Base-by-base conservation (phyloP, 2,113 vertebrate genomes). In the Perca schrenkii region DNA sequence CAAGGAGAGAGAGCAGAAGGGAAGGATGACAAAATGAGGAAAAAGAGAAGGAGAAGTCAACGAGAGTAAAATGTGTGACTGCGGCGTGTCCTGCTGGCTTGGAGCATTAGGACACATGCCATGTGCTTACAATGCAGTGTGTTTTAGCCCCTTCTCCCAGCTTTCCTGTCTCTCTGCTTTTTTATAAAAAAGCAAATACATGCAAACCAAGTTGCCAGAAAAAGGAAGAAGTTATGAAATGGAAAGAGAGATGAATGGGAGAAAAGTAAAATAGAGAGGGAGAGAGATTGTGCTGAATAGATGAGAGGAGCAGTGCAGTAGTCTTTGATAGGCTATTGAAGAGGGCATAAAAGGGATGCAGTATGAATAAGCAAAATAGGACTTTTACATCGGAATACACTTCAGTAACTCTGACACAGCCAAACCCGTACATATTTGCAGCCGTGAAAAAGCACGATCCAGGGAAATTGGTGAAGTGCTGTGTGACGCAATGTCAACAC, bases 401-500 rank as follows among this genome's bases (percentile, higher is more conserved):
- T 77, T 86, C 62, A 16, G 47, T 19, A 12, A 64, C 58, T 89
- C 54, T 17, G 78, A 85, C 67, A 43, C 49, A 0, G 19, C 54
- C 22, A 34, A 70, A 65, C 61, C 69, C 31, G 8, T 25, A 46
- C 60, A 34, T 25, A 63, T 84, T 70, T 74, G 57, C 64, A 0
- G 58, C 65, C 31, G 69, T 50, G 77, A 79, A 85, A 43, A 85
- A 77, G 69, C 62, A 54, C 3, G 17, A 85, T 85, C 67, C 74
- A 12, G 43, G 66, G 79, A 75, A 89, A 86, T 71, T 77, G 79
- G 81, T 75, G 78, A 82, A 71, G 70, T 78, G 83, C 83, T 58
- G 80, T 34, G 43, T 79, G 78, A 86, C 72, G 87, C 28, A 74
- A 17, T 62, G 83, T 92, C 89, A 92, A 86, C 83, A 86, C 77